These are phyloP conservation scores for Meta bourneti DNA, from an alignment of 2,888 invertebrate species.

Conservation along the genomic window DNA sequence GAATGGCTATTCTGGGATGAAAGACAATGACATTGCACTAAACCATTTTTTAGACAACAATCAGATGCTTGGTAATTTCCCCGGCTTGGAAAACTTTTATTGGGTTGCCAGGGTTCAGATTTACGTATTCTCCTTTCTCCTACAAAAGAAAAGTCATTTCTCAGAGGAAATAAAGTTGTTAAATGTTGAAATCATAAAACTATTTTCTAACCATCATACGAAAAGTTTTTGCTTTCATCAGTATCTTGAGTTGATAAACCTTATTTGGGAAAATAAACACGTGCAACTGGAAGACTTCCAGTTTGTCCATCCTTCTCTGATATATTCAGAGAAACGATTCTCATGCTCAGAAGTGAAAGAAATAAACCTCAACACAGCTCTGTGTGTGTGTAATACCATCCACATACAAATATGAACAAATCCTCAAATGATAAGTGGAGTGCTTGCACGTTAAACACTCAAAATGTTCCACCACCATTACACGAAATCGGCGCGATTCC, in stretches of 20 bases:
- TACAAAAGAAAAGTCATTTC: constrained; percentile 8
- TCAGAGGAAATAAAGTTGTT: not conserved
- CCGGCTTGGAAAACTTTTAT: constrained; percentile 18
- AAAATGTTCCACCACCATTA: constrained; percentile 38
- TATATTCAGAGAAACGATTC: too few relatives aligned
- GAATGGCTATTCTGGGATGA: constrained; percentile 56
- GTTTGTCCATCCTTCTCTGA: too few relatives aligned
- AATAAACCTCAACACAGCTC: not conserved
- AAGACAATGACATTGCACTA: constrained; percentile 66
- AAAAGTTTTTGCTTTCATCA: too few relatives aligned
- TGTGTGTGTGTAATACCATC: not conserved
- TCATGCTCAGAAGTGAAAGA: not conserved
- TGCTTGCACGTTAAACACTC: not conserved
- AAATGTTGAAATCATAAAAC: not conserved
- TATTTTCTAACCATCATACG: not conserved
- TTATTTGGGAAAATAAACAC: too few relatives aligned
- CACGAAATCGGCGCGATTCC: constrained; percentile 54
- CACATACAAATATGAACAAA: not conserved
- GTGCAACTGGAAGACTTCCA: too few relatives aligned
- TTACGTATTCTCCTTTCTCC: constrained; percentile 49
- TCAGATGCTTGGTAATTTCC: constrained; percentile 44
- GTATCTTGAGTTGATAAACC: too few relatives aligned
- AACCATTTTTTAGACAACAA: constrained; percentile 73
- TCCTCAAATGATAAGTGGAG: not conserved
- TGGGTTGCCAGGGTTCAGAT: constrained; percentile 40